Conservation (phyloP, 2,888 invertebrate species). For the Melangyna quadrimaculata region DNA sequence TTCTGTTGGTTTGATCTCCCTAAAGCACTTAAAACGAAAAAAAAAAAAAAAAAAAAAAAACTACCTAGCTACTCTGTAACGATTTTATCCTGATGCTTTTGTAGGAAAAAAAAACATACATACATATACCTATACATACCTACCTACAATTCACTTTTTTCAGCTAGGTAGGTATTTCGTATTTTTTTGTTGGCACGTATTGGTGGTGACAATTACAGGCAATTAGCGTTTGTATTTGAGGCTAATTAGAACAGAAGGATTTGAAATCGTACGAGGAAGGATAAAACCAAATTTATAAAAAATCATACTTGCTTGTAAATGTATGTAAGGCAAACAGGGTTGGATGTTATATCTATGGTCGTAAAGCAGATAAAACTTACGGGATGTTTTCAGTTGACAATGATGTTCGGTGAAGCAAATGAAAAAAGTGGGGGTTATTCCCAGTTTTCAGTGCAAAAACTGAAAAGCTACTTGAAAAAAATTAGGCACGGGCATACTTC, state of each 20-base stretch:
- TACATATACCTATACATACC: background rate
- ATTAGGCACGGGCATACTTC: no score
- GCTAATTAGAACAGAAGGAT: conserved; percentile 44
- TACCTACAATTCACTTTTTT: background rate
- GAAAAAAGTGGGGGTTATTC: no score
- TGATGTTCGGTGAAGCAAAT: no score
- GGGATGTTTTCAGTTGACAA: no score
- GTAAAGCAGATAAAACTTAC: background rate
- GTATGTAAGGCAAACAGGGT: background rate
- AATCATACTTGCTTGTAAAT: background rate
- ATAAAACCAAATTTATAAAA: background rate
- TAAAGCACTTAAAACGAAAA: conserved; percentile 6
- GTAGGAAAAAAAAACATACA: background rate
- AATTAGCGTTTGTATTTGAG: conserved; percentile 53
- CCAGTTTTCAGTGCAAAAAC: no score
- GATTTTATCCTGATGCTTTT: background rate
- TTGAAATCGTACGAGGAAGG: background rate
- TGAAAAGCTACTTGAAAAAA: no score
- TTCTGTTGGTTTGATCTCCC: conserved; percentile 36
- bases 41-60: no score
- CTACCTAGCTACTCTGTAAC: background rate
- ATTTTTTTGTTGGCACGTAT: conserved; percentile 10
- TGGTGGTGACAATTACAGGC: conserved; percentile 60
- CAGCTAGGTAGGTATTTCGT: background rate
- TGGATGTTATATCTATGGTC: background rate